Percentiles rank a stretch among this genome's conserved stretches.
These are phyloP conservation scores for Apogon talboti DNA, from an alignment of 2,797 vertebrate species.

Conservation along the genomic window DNA sequence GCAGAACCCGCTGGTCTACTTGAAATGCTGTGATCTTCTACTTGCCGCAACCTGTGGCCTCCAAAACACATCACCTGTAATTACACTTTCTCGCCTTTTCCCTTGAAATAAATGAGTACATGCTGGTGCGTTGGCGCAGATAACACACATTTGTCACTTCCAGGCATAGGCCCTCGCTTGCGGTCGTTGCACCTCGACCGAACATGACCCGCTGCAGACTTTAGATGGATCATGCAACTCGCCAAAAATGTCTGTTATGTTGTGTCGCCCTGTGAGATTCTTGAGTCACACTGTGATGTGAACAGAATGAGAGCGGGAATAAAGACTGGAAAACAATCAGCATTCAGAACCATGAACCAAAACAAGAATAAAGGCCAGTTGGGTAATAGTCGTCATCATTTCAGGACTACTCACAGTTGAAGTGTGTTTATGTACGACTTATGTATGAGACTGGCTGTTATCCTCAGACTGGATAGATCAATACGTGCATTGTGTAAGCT, in stretches of 20 bases:
- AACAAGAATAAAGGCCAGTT: not conserved
- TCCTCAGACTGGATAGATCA: not conserved
- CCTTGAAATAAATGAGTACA: not conserved
- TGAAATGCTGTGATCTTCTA: slow-evolving; percentile 27
- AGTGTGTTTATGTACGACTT: not conserved
- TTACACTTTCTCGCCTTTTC: not conserved
- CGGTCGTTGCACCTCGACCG: not conserved
- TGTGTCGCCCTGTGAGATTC: slow-evolving; percentile 74
- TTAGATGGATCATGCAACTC: slow-evolving; percentile 28
- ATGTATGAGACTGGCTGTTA: not conserved
- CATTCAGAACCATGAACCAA: not conserved
- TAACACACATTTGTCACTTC: not conserved
- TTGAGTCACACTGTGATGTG: slow-evolving; percentile 58
- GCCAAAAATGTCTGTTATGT: slow-evolving; percentile 68
- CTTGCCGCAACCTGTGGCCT: slow-evolving; percentile 57
- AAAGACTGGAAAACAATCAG: not conserved
- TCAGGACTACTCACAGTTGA: not conserved
- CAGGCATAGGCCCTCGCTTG: not conserved
- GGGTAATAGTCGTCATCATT: not conserved
- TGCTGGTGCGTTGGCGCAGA: slow-evolving; percentile 9
- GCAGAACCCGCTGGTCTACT: slow-evolving; percentile 65
- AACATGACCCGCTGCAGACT: slow-evolving; percentile 7
- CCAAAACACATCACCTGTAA: not conserved
- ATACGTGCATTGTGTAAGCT: slow-evolving; percentile 14
- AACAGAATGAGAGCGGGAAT: slow-evolving; percentile 15